Evolutionary conservation across 2,888 invertebrate species (phyloP).

Genomic region (Ornithoptera priamus): DNA sequence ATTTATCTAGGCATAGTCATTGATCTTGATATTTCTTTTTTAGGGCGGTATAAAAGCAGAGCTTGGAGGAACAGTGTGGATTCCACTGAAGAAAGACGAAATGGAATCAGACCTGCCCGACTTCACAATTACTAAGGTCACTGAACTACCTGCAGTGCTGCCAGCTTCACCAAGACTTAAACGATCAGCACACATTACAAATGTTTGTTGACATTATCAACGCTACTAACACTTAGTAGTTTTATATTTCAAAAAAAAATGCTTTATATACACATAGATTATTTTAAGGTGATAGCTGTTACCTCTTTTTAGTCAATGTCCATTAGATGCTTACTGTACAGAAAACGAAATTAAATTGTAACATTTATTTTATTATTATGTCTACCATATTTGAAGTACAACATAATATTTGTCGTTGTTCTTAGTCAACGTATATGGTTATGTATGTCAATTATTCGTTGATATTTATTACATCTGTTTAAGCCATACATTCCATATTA

Average conservation of each 20-base stretch:
- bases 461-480: neutral
- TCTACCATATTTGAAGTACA: neutral
- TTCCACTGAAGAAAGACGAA: slow-evolving; percentile 81
- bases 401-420: neutral
- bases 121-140: slow-evolving; percentile 83
- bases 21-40: slow-evolving; percentile 28
- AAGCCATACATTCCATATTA: slow-evolving; percentile 19
- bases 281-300: neutral
- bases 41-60: slow-evolving; percentile 88
- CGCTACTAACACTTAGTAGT: neutral
- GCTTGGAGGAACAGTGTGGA: slow-evolving; percentile 89
- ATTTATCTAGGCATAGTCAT: neutral
- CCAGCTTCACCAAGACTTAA: slow-evolving; percentile 75
- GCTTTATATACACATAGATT: neutral
- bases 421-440: neutral
- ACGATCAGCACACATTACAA: slow-evolving; percentile 44
- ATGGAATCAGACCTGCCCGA: slow-evolving; percentile 80
- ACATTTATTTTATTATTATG: neutral
- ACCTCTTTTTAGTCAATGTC: neutral
- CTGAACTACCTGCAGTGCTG: slow-evolving; percentile 81
- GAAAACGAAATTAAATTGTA: neutral
- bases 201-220: slow-evolving; percentile 42
- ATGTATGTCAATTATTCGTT: neutral
- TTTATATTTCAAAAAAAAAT: neutral
- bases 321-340: neutral